Evolutionary conservation across 2,888 invertebrate genomes (phyloP), one percentile per base, ranked within the genome.

Genomic region (Drosophila kanekoi): DNA sequence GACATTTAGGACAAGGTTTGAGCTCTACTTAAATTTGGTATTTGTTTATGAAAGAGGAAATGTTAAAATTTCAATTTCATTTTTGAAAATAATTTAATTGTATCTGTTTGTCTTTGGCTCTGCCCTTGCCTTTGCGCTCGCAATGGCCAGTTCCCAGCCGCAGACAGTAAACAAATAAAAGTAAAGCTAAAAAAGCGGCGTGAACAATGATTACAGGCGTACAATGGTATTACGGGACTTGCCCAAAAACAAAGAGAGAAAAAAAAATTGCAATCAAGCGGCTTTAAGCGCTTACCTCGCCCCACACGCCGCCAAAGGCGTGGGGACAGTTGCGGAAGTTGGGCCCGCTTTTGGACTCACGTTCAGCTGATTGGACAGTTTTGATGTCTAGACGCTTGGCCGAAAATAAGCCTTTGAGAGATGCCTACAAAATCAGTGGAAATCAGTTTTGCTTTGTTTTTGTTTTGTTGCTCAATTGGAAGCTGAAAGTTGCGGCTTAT

Each of bases 201-300:
- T 58, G 67, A 74, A 63, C 64, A 67, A 66, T 65, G 60, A 71
- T 67, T 70, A 67, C 58, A 48, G 58, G 13, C 51, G 38, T 67
- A 72, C 68, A 81, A 79, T 68, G 35, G 60, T 18, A 52, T 61
- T 67, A 63, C 44, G 57, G 49, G 70, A 48, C 66, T 66, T 44
- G 64, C 38, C 60, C 56, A 40, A 38, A 28, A 28, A 2, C 8
- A 37, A 37, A 78, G 71, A 72, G 61, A 38, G 18, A 18, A 18
- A 18, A 37, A 37, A 78, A 79, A 72, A 66, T 68, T 68, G 79
- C 81, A 81, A 87, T 78, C 71, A 78, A 78, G 67, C 37, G 51
- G 56, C 66, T 82, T 83, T 86, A 84, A 72, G 81, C 79, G 79
- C 72, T 87, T 84, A 87, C 58, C 65, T 35, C 54, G 47, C 62